Evolutionary conservation across 1,140 invertebrate genomes (phyloP).

Genomic region (Nixonia krombeini): DNA sequence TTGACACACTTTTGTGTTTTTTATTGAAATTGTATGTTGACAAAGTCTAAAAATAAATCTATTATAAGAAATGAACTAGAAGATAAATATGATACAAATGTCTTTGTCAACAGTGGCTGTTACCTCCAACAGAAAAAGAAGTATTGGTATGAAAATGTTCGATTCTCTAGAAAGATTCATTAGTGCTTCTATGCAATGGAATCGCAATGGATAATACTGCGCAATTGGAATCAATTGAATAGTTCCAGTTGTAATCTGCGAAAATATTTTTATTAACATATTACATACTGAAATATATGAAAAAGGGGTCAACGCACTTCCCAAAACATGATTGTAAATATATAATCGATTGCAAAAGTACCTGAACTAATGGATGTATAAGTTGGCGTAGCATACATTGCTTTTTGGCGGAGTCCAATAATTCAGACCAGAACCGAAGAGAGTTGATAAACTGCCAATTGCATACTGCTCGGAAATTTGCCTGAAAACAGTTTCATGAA

Average conservation of each 20-base stretch:
- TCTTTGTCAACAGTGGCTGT: no score
- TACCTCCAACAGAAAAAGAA: slow-evolving; percentile 91
- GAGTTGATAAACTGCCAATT: slow-evolving; percentile 99
- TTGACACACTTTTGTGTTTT: no score
- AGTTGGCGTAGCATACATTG: slow-evolving; percentile 85
- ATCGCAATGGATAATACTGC: slow-evolving; percentile 92
- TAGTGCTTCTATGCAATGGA: slow-evolving; percentile 90
- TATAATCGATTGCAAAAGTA: no score
- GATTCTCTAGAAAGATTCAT: slow-evolving; percentile 86
- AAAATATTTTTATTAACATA: slow-evolving; percentile 75
- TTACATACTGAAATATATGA: no score
- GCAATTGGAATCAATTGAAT: slow-evolving; percentile 92
- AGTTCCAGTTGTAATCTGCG: slow-evolving; percentile 78
- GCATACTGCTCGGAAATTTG: slow-evolving; percentile 93
- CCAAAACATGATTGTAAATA: no score
- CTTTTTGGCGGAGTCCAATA: slow-evolving; percentile 78
- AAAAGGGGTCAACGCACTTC: no score
- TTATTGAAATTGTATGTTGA: no score
- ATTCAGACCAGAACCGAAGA: slow-evolving; percentile 88
- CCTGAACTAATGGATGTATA: slow-evolving; percentile 93
- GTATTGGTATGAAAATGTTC: slow-evolving; percentile 88
- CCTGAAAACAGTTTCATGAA: no score
- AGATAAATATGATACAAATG: no score
- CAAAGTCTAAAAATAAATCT: no score
- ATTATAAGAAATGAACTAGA: no score